A percentile compares a stretch with the other conserved stretches of the same genome.
These are phyloP conservation scores for Brachionus manjavacas DNA, from an alignment of 1,140 invertebrate species.

Conservation along the genomic window DNA sequence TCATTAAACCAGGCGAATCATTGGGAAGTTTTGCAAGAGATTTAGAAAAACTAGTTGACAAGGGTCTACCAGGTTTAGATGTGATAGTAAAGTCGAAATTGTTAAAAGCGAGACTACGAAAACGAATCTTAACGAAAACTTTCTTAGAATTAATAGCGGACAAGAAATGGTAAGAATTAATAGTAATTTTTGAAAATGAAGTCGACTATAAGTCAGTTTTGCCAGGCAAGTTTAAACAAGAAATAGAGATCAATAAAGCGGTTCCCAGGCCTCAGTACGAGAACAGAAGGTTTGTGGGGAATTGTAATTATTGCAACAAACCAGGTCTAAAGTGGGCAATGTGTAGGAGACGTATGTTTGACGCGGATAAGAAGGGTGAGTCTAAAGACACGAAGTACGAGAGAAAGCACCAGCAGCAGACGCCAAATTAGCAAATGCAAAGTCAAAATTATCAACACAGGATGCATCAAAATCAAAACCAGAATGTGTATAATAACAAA, in stretches of 20 bases:
- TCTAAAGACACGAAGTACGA: not conserved
- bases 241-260: not conserved
- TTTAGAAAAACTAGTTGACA: slow-evolving; percentile 8
- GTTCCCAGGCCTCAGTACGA: not conserved
- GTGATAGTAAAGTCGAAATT: not conserved
- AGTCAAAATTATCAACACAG: not conserved
- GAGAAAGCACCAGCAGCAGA: not conserved
- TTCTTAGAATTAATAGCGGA: not conserved
- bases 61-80: slow-evolving; percentile 1
- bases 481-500: not conserved
- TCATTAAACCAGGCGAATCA: not conserved
- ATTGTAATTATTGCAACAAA: slow-evolving; percentile 24
- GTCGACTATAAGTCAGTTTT: not conserved
- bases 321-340: not conserved
- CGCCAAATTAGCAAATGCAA: not conserved
- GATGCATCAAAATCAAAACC: not conserved
- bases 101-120: not conserved
- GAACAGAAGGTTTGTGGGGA: not conserved
- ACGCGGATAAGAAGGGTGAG: not conserved
- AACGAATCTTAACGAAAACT: not conserved
- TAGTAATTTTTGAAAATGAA: slow-evolving; percentile 21
- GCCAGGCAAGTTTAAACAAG: not conserved
- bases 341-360: not conserved
- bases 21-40: slow-evolving; percentile 14
- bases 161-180: slow-evolving; percentile 2